Evolutionary conservation across 2,113 vertebrate species (phyloP).

Genomic region (Mirza zaza): DNA sequence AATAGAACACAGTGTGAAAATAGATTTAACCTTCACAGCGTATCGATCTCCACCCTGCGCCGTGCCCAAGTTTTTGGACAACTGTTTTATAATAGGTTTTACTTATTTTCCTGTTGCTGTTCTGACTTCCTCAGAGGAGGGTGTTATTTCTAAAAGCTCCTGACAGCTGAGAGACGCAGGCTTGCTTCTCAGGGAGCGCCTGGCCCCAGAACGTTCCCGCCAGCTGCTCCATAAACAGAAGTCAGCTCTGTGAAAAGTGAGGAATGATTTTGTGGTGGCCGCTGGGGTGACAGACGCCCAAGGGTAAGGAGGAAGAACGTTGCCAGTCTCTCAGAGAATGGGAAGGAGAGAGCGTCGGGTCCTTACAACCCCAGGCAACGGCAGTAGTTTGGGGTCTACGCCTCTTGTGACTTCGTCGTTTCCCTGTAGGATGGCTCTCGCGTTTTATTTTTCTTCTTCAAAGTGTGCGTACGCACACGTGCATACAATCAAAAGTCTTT

Average conservation of each 20-base stretch:
- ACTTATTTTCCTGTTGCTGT: constrained; percentile 89
- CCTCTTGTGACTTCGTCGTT: not conserved
- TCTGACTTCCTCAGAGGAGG: constrained; percentile 87
- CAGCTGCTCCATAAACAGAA: constrained; percentile 83
- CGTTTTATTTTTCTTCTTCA: not conserved
- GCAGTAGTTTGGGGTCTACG: not conserved
- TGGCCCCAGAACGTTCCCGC: constrained; percentile 74
- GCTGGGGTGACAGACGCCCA: constrained; percentile 71
- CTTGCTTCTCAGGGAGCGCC: constrained; percentile 80
- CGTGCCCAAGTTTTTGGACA: constrained; percentile 87
- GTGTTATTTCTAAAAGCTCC: constrained; percentile 87
- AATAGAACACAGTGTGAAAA: constrained; percentile 93
- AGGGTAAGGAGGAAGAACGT: constrained; percentile 63
- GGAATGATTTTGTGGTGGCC: constrained; percentile 77
- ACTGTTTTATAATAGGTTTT: constrained; percentile 91
- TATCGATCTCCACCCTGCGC: constrained; percentile 85
- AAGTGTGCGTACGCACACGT: not conserved
- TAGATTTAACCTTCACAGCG: constrained; percentile 92
- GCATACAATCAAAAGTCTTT: not conserved
- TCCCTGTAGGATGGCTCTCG: not conserved
- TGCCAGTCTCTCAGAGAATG: constrained; percentile 60
- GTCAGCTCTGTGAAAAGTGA: constrained; percentile 77
- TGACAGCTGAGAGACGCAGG: constrained; percentile 84
- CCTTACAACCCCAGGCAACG: not conserved
- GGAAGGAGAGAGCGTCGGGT: fast-evolving